Percentiles rank a stretch among this genome's conserved stretches.
Evolutionary conservation across 2,113 vertebrate genomes (phyloP).

Genomic region (Seriola quinqueradiata): DNA sequence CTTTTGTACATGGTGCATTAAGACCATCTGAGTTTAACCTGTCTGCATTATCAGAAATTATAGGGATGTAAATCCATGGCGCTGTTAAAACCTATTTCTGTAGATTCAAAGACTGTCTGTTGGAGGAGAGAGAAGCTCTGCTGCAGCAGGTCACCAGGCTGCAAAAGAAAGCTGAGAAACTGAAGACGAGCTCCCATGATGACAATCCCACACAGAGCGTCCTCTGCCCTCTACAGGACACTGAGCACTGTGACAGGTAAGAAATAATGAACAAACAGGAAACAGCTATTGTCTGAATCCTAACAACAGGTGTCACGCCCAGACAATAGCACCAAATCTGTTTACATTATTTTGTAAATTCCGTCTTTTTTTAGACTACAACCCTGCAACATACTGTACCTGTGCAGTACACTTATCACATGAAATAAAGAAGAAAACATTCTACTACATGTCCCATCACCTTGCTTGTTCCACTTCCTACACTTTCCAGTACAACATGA

Average conservation of each 20-base stretch:
- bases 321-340: no score
- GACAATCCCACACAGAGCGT: neutral
- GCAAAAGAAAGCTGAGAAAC: constrained; percentile 65
- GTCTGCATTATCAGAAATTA: neutral
- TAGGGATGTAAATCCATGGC: neutral
- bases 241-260: constrained; percentile 40
- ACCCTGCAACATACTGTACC: neutral
- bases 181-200: constrained; percentile 16
- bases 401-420: neutral
- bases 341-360: no score
- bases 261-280: neutral
- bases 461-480: neutral
- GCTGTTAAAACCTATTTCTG: neutral
- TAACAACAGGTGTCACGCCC: no score
- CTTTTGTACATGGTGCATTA: neutral
- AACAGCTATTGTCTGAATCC: neutral
- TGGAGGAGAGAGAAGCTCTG: constrained; percentile 79
- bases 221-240: constrained; percentile 45
- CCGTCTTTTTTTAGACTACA: neutral
- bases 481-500: neutral
- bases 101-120: constrained; percentile 81
- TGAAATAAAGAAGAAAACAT: neutral
- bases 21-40: neutral
- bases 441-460: neutral
- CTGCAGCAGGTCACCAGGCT: constrained; percentile 72